Evolutionary conservation across 1,140 invertebrate genomes (phyloP).

Genomic region (Saxidomus purpurata): DNA sequence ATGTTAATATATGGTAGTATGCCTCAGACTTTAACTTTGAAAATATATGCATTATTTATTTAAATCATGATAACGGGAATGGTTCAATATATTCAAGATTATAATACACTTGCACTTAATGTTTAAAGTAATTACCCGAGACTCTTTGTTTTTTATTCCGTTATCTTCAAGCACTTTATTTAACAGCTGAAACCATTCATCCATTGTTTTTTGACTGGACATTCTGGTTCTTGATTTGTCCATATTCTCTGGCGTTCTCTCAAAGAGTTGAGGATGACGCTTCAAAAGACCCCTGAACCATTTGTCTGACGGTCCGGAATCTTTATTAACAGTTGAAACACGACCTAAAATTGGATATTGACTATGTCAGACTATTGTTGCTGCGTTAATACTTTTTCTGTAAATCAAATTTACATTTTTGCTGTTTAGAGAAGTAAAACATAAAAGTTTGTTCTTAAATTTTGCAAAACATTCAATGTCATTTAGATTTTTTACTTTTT

Average conservation of each 20-base stretch:
- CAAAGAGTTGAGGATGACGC: not conserved
- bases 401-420: not conserved
- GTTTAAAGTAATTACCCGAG: not conserved
- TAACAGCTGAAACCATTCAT: not conserved
- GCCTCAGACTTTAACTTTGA: not conserved
- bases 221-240: conserved; percentile 17
- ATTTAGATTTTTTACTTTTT: too few relatives aligned
- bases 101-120: not conserved
- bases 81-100: not conserved
- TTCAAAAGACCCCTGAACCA: not conserved
- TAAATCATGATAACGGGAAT: not conserved
- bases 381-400: not conserved
- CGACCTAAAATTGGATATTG: not conserved
- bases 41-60: not conserved
- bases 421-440: not conserved
- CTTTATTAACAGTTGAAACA: not conserved
- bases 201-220: conserved; percentile 23
- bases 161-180: not conserved
- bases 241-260: not conserved
- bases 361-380: not conserved
- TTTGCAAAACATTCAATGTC: too few relatives aligned
- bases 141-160: not conserved
- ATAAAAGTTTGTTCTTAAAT: not conserved
- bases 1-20: too few relatives aligned
- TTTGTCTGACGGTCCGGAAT: not conserved